These are phyloP conservation scores for Dicrurus megarhynchus DNA, from an alignment of 2,113 vertebrate genomes.

Conservation along the genomic window DNA sequence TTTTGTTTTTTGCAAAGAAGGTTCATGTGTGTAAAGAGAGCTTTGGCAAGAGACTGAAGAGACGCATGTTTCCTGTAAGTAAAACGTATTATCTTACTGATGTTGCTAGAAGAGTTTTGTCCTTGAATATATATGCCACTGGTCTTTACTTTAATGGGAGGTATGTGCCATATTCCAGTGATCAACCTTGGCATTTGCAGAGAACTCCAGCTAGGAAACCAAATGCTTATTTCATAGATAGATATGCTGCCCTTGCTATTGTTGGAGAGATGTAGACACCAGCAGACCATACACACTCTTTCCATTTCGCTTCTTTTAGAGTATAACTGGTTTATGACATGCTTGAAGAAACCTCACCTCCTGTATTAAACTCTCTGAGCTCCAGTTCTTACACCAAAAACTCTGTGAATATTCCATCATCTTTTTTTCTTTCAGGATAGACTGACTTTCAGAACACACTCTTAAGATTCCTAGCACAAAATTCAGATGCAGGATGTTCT, in stretches of 20 bases:
- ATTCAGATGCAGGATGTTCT: neutral
- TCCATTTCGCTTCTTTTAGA: neutral
- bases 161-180: neutral
- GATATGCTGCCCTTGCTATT: neutral
- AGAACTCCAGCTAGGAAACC: slow-evolving; percentile 31
- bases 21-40: neutral
- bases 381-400: neutral
- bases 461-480: neutral
- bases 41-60: neutral
- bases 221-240: slow-evolving; percentile 3
- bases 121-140: neutral
- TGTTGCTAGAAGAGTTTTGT: neutral
- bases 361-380: neutral
- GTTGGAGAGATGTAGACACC: neutral
- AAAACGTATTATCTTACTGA: neutral
- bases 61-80: neutral
- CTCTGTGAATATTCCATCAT: neutral
- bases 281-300: neutral
- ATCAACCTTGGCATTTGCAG: neutral
- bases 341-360: neutral
- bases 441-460: neutral
- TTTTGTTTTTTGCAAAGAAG: neutral
- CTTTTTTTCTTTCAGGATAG: neutral
- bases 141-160: neutral
- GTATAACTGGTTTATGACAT: neutral